Conservation (phyloP, 2,113 vertebrate species). For the Acanthochromis polyacanthus region DNA sequence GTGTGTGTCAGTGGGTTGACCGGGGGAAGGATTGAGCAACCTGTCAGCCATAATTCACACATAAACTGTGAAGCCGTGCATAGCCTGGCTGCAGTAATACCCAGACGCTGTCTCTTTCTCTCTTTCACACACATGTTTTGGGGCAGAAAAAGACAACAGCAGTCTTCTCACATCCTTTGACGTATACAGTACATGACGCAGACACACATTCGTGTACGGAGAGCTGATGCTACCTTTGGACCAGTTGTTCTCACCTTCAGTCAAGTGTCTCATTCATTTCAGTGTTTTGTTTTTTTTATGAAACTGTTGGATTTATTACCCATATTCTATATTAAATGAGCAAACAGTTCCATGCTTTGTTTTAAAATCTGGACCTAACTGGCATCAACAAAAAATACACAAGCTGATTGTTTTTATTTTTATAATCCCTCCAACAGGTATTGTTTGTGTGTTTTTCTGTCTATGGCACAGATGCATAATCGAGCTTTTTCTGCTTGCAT, state of each 20-base stretch:
- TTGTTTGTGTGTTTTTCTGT: not conserved
- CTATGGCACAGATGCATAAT: not conserved
- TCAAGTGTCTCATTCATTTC: not conserved
- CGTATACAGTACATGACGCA: not conserved
- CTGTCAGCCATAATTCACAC: constrained; percentile 78
- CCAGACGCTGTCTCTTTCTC: not conserved
- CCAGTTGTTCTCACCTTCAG: not conserved
- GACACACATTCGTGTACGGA: not conserved
- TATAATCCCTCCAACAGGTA: too few species aligned
- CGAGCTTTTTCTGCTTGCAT: not conserved
- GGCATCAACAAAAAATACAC: too few species aligned
- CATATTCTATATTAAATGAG: too few species aligned
- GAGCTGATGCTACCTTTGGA: not conserved
- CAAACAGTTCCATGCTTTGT: too few species aligned
- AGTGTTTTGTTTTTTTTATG: too few species aligned
- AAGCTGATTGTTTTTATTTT: too few species aligned
- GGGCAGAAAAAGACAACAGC: constrained; percentile 4
- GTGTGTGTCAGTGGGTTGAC: constrained; percentile 69
- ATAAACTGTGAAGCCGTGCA: constrained; percentile 31
- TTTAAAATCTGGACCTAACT: too few species aligned
- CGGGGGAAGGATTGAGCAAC: constrained; percentile 65
- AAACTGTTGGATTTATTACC: too few species aligned
- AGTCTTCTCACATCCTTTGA: not conserved
- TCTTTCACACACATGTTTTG: not conserved
- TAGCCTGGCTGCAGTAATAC: not conserved